A percentile compares a stretch with the other conserved stretches of the same genome.
These are phyloP conservation scores for Sphecodes monilicornis DNA, from an alignment of 2,888 invertebrate genomes.

Conservation along the genomic window DNA sequence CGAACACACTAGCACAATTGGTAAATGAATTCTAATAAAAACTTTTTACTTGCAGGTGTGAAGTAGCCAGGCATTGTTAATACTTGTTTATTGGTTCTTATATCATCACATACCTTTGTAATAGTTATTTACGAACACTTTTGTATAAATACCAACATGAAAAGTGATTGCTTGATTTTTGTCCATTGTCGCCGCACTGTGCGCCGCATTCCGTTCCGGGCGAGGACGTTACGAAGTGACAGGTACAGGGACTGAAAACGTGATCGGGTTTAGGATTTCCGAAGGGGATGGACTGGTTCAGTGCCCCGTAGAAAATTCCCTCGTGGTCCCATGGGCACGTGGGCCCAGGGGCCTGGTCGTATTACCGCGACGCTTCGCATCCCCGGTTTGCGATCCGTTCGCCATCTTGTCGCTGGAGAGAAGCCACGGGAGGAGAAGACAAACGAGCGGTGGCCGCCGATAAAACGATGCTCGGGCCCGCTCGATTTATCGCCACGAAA, in stretches of 20 bases:
- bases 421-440: slow-evolving; percentile 65
- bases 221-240: slow-evolving; percentile 56
- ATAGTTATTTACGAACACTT: no score
- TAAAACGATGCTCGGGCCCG: slow-evolving; percentile 73
- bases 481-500: slow-evolving; percentile 78
- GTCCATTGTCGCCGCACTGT: no score
- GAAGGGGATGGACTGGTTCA: slow-evolving; percentile 49
- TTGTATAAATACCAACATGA: no score
- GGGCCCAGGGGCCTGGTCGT: slow-evolving; percentile 70
- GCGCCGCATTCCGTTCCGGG: not conserved
- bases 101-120: no score
- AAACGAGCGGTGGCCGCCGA: slow-evolving; percentile 75
- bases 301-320: slow-evolving; percentile 68
- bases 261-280: slow-evolving; percentile 72
- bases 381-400: slow-evolving; percentile 32
- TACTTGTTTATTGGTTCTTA: no score
- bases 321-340: slow-evolving; percentile 50
- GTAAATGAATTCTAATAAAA: no score
- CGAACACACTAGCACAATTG: no score
- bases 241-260: slow-evolving; percentile 67
- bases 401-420: slow-evolving; percentile 26
- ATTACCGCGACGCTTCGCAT: slow-evolving; percentile 73
- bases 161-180: no score
- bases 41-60: no score
- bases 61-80: no score